These are phyloP conservation scores for Drosophila diplacantha DNA, from an alignment of 2,888 invertebrate species.

Conservation along the genomic window DNA sequence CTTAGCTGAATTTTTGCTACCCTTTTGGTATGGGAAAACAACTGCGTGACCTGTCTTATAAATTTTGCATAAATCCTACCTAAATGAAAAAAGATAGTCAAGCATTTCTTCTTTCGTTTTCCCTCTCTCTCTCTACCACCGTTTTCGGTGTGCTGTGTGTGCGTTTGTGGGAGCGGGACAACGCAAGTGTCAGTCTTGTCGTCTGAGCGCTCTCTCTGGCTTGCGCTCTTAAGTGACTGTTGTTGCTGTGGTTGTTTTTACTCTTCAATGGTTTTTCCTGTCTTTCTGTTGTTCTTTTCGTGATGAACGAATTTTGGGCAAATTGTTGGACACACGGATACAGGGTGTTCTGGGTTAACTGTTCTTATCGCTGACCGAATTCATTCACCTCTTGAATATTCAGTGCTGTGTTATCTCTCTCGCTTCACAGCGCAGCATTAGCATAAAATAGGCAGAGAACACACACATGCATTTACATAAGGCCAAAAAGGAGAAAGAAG, in stretches of 20 bases:
- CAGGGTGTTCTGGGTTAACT: slow-evolving; percentile 48
- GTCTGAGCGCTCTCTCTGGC: slow-evolving; percentile 31
- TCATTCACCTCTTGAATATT: slow-evolving; percentile 61
- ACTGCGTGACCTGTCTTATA: slow-evolving; percentile 31
- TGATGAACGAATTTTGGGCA: slow-evolving; percentile 49
- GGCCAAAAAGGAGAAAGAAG: slow-evolving; percentile 45
- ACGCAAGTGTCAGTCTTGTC: slow-evolving; percentile 21
- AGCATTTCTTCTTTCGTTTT: slow-evolving; percentile 52
- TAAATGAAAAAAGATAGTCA: slow-evolving; percentile 34
- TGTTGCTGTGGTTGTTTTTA: slow-evolving; percentile 45
- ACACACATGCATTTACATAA: slow-evolving; percentile 53
- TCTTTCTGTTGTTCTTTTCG: slow-evolving; percentile 42
- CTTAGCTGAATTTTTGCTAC: slow-evolving; percentile 36
- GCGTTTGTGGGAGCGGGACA: slow-evolving; percentile 38
- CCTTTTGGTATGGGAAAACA: slow-evolving; percentile 56
- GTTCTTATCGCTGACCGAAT: slow-evolving; percentile 55
- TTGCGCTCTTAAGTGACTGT: slow-evolving; percentile 26
- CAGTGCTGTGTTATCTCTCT: slow-evolving; percentile 37
- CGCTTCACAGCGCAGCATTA: slow-evolving; percentile 46
- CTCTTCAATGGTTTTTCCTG: slow-evolving; percentile 54
- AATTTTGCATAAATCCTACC: slow-evolving; percentile 51
- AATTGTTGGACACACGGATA: slow-evolving; percentile 29
- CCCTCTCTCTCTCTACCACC: slow-evolving; percentile 13
- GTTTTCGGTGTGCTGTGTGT: slow-evolving; percentile 3
- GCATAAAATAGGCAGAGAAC: slow-evolving; percentile 43